Conservation (phyloP, 2,797 vertebrate species). For the Glyptemys insculpta region DNA sequence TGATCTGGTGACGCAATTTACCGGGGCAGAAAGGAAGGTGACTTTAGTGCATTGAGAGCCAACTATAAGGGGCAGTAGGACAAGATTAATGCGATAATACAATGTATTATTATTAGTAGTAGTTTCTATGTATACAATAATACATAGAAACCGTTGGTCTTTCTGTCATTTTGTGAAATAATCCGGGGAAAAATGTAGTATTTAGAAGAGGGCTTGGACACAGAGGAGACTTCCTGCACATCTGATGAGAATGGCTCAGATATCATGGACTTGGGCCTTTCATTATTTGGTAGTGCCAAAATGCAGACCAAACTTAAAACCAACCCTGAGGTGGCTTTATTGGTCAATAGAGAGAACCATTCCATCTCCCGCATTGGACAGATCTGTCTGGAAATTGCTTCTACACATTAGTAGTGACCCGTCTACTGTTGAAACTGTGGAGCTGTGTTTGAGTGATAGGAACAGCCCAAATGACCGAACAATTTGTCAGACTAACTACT, state of each 20-base stretch:
- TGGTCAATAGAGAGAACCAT: background rate
- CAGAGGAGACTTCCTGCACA: background rate
- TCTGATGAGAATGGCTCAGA: background rate
- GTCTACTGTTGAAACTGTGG: background rate
- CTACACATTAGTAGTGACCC: accelerated
- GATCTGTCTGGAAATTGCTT: background rate
- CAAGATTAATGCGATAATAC: background rate
- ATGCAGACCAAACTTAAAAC: background rate
- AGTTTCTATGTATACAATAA: background rate
- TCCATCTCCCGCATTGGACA: background rate
- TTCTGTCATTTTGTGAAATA: background rate
- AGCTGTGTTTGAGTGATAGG: background rate
- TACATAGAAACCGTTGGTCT: background rate
- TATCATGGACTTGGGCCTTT: background rate
- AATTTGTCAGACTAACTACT: background rate
- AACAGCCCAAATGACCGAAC: background rate
- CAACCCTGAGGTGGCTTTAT: background rate
- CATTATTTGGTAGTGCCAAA: background rate
- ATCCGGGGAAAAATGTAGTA: background rate
- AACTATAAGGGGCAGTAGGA: background rate
- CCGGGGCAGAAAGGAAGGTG: background rate
- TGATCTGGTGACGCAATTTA: background rate
- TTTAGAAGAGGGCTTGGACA: accelerated
- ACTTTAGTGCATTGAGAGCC: background rate
- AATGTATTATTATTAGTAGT: too few species aligned